Base-by-base conservation (phyloP, 92 coral and sea anemone species). In the Parazoanthus atlanticus region DNA sequence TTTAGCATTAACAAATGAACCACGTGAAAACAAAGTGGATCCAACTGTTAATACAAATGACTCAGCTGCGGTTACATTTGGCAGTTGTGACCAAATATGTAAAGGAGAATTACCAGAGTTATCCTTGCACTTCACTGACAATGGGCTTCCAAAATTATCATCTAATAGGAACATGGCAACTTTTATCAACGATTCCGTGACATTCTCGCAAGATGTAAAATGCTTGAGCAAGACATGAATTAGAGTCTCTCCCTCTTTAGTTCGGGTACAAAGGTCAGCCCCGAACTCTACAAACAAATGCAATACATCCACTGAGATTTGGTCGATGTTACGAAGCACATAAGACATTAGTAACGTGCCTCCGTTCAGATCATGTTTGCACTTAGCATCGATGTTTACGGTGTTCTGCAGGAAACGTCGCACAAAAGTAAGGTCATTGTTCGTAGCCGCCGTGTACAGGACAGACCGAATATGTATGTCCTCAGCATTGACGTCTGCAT, bases 241-340 rank as follows among this genome's bases (percentile, higher is more conserved):
- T 75, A 75, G 11, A 17, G 79, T 75, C 1, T 75, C 38, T 32
- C 79, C 79, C 6, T 6, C n/a, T 36, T 41, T 10, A 36, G 46
- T 75, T 75, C 79, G n/a, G 6, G 79, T 75, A n/a, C 79, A n/a
- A 17, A 75, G n/a, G 33, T 75, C 79, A 19, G 54, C 54, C 2
- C 47, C 79, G 15, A 32, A 75, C 13, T 75, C 79, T 7, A 32
- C 3, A 34, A 75, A 40, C 47, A 75, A 75, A 7, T 19, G 28
- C 79, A 75, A 75, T 17, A 75, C 5, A 36, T 75, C 54, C 8
- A 32, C 43, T 5, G 79, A 75, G 34, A 34, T 33, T 75, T 12
- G 49, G 0, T 25, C 47, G 12, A 16, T 16, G 3, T 32, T 17
- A 34, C 7, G n/a, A 36, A 75, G 79, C 6, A 75, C 19, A 75